Base-by-base conservation (phyloP, 2,113 vertebrate genomes). In the Amblyopsis rosae region DNA sequence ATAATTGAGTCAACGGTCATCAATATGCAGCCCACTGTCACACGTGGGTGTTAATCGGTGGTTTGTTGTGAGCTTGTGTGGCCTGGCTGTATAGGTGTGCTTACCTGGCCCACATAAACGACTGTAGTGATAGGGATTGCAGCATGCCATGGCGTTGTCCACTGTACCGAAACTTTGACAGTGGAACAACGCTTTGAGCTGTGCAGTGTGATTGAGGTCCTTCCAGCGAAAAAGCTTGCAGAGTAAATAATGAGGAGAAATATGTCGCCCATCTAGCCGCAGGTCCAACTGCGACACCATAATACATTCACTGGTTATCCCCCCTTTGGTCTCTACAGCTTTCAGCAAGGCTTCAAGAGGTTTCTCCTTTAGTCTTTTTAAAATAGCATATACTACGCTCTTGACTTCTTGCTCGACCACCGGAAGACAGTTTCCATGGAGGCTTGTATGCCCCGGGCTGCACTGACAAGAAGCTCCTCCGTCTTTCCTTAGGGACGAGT, bases 61-160 rank as follows among this genome's bases (percentile, higher is more conserved):
- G 26, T 26, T 26, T 26, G 26, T 53, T 15, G 12, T 51, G 8
- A 53, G 51, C n/a, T 53, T 26, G 26, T 26, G 51, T 47, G 35
- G 35, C 35, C 35, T 7, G 35, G 26, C 26, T 26, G 26, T 26
- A 59, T 2, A 32, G 32, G 2, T 51, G 71, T 86, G 72, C 92
- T 94, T 89, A 96, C 96, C 96, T 95, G 96, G 95, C 89, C 95
- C 96, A 87, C 95, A 97, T 56, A 98, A 79, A 75, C 95, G 90
- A 91, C 96, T 97, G 94, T 97, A 98, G 94, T 98, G 97, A 89
- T 96, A 95, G 69, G 97, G 97, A 85, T 98, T 98, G 94, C 96
- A 97, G 92, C 96, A 98, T 77, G 94, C 90, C 9, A 91, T 90
- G 3, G 88, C 90, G 83, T 94, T 90, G 55, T 79, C 82, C 66